Base-by-base conservation (phyloP, 2,113 vertebrate genomes). In the Sander vitreus region DNA sequence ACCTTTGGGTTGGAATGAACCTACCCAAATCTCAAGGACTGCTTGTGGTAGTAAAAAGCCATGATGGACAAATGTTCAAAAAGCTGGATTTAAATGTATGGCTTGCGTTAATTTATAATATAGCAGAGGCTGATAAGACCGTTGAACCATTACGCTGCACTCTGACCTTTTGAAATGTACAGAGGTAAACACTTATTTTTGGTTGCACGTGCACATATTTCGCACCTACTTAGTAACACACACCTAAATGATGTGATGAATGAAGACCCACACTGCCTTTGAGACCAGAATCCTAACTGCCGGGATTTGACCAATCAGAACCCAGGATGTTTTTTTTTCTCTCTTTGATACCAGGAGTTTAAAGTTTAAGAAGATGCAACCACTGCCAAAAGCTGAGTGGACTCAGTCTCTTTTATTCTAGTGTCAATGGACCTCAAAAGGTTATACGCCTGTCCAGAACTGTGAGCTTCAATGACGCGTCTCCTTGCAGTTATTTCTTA, bases 1-100 rank as follows among this genome's bases (percentile, higher is more conserved):
- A 99, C 97, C 65, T 99, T 99, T 77, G 97, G 97, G 77, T 96
- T 99, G 67, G 97, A 99, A 83, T 98, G 93, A 33, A 30, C 25
- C 59, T 2, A 13, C 10, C 0, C 13, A 14, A 2, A 21, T 9
- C 39, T 43, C n/a, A 30, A 18, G 27, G 18, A 33, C 43, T 18
- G 33, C 47, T 64, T 66, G 3, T 59, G 23, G 63, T 8, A 4
- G 21, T 21, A n/a, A 63, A 2, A 36, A 73, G 23, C 30, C 5
- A 12, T 12, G 39, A 36, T 30, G 43, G 45, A 48, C 18, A 21
- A 15, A 30, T 18, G 6, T n/a, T 60, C n/a, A 54, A 60, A 60
- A 60, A 68, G 14, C 74, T 76, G 68, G n/a, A 47, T 74, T 73
- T 64, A 6, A 53, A 53, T 43, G 62, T 67, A 8, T 33, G 16